Base-by-base conservation (phyloP, 2,797 vertebrate genomes). In the Dermochelys coriacea region DNA sequence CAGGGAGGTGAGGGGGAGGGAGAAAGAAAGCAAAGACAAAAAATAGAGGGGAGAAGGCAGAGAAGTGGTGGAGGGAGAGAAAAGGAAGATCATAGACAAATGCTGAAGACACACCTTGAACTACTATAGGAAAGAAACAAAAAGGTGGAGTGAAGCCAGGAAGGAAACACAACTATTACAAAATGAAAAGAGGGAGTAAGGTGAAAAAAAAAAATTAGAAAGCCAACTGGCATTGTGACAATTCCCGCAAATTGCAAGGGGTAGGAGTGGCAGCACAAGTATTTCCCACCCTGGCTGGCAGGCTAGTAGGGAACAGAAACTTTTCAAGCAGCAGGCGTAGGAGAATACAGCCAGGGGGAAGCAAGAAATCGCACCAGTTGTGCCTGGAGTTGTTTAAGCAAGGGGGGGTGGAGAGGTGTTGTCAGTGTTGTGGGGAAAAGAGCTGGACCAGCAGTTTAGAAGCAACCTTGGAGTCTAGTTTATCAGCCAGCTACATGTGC, bases 61-160 rank as follows among this genome's bases (percentile, higher is more conserved):
- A 1, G 15, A 89, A 14, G 71, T 7, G 37, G 19, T 71, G 84
- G 75, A 77, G 61, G 61, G 16, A 71, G 27, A 81, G 84, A 34
- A 34, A 51, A 23, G 31, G 85, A 84, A 47, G 79, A 59, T 34
- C 80, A 8, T 37, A 87, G 52, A 15, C 37, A 5, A 3, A 41
- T 29, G 29, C 21, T 41, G 19, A 71, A 71, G 37, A 71, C 34
- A 54, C 19, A 47, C 34, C 15, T 77, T 5, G 14, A 47, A n/a
- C 83, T 50, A 83, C 80, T 86, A 55, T 0, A 61, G 1, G 49
- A 45, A 88, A 52, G 21, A 84, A n/a, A 81, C 12, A 92, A 89
- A 78, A 85, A 3, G 2, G 80, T 55, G 21, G 77, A 81, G 95
- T 37, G 18, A 95, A 89, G 93, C 91, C 89, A 93, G 85, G 15